Percentiles rank a stretch among this genome's conserved stretches.
Evolutionary conservation across 2,888 invertebrate genomes (phyloP).

Genomic region (Dryobotodes eremita): DNA sequence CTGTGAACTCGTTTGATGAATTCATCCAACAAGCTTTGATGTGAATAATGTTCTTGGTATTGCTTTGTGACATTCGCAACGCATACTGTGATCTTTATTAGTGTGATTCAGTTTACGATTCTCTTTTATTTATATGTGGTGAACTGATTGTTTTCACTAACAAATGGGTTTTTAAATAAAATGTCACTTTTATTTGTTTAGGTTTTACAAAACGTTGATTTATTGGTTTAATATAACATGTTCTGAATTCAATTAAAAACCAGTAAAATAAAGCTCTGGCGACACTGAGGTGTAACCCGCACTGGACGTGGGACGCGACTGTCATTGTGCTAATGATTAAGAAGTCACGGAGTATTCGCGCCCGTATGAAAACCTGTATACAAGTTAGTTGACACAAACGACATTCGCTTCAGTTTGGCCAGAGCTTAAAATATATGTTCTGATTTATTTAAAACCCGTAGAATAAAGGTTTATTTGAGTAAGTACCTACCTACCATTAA

Average conservation of each 20-base stretch:
- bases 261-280: neutral
- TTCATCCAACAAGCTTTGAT: neutral
- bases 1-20: constrained; percentile 1
- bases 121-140: neutral
- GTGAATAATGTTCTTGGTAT: neutral
- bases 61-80: neutral
- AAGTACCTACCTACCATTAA: too few species aligned
- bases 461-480: neutral
- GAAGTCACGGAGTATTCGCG: neutral
- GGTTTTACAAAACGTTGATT: neutral
- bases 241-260: constrained; percentile 4
- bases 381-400: neutral
- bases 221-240: neutral
- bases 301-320: neutral
- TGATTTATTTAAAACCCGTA: neutral
- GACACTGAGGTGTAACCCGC: neutral
- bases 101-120: neutral
- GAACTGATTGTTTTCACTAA: neutral
- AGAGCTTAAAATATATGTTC: neutral
- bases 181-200: neutral
- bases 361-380: neutral
- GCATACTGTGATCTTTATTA: neutral
- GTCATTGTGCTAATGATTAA: too few species aligned
- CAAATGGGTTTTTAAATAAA: neutral
- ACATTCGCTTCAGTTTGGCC: neutral